These are phyloP conservation scores for Pteropus alecto DNA, from an alignment of 2,113 vertebrate genomes.

Conservation along the genomic window DNA sequence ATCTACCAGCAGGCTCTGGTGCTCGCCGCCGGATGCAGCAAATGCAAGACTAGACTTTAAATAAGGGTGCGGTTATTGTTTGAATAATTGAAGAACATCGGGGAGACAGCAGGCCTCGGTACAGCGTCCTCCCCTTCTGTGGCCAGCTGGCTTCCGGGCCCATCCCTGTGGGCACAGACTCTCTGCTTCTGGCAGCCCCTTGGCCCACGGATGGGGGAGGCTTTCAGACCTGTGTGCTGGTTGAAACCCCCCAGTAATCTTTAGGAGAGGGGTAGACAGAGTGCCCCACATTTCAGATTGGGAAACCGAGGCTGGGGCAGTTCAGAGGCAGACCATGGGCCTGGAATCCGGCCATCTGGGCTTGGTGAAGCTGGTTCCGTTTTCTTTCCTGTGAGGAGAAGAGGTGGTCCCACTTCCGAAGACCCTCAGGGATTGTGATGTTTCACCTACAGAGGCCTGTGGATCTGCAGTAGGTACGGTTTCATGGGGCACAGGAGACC, in stretches of 20 bases:
- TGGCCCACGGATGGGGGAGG: rapidly evolving
- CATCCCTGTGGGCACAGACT: background rate
- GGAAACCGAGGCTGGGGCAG: background rate
- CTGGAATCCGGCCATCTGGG: rapidly evolving
- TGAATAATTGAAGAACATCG: conserved; percentile 86
- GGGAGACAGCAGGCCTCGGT: conserved; percentile 74
- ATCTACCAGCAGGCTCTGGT: conserved; percentile 68
- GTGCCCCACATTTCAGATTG: background rate
- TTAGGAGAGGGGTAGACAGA: background rate
- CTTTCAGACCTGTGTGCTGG: background rate
- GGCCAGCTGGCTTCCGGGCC: conserved; percentile 60
- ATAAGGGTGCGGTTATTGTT: conserved; percentile 84
- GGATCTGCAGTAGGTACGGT: rapidly evolving
- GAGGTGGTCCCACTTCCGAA: background rate
- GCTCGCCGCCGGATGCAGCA: conserved; percentile 71
- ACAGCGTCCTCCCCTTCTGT: conserved; percentile 68
- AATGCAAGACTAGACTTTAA: conserved; percentile 87
- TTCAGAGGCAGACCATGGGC: rapidly evolving
- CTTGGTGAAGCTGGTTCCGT: background rate
- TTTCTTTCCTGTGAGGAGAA: background rate
- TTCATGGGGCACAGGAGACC: rapidly evolving
- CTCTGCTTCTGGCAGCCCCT: background rate
- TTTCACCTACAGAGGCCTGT: rapidly evolving
- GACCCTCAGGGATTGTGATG: background rate
- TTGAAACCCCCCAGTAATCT: rapidly evolving